Base-by-base conservation (phyloP, 2,888 invertebrate species). In the Caenorhabditis sulstoni region DNA sequence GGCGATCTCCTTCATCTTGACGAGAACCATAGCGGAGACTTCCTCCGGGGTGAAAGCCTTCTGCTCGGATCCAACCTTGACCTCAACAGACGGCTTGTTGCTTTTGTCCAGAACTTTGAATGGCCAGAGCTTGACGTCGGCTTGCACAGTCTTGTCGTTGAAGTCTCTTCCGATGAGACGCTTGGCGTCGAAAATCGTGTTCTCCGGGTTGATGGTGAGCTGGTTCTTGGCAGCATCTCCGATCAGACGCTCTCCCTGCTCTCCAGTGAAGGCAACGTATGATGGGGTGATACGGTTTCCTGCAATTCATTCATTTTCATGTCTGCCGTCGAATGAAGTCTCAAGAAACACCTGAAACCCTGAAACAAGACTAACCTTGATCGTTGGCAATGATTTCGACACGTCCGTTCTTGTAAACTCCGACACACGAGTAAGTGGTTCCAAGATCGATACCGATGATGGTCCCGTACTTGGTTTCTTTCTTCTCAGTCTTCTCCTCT, bases 161-260 rank as follows among this genome's bases (percentile, higher is more conserved):
- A 95, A 99, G 90, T 96, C 96, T 82, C 98, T 94, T 81, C 99
- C 99, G 90, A 99, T 97, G 79, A 99, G 93, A 91, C 99, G 95
- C 91, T 99, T 99, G 80, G 96, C 97, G 91, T 99, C 98, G 91
- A 99, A 99, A 7, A 99, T 94, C 0, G 99, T 99, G 92, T 99
- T 99, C 91, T 97, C 97, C 0, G 98, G 98, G 92, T 99, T 99
- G 78, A 96, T 95, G 52, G 98, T 98, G 90, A 99, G 93, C 92
- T 99, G 99, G 92, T 98, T 99, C 92, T 99, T 99, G 84, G 99
- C 98, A 29, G 98, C 97, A 91, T 99, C 98, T 89, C 99, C 89
- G 83, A 99, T 97, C 79, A 90, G 79, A 65, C 90, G 87, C 58
- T 90, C 90, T 50, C 89, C 88, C 53, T 84, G 66, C 39, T 88